phyloP scores from a whole-genome alignment of 1,140 invertebrate genomes.

The Scaptomyza graminum region DNA sequence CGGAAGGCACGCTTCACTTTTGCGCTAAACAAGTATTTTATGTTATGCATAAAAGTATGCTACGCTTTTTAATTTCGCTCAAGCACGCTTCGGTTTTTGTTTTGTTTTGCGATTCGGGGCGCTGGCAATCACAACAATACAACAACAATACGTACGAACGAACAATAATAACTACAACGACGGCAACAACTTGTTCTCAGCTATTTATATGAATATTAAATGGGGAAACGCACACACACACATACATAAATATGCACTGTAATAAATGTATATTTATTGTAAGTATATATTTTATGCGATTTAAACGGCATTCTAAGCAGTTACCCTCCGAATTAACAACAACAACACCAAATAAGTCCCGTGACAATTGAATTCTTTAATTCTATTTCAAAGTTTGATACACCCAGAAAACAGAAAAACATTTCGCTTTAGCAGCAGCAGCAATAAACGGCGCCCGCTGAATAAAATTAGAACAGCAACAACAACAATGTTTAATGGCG shows the following conservation, averaged over 20 bases:
- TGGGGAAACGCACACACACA: neutral
- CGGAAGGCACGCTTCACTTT: conserved; percentile 42
- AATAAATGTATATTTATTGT: too few relatives aligned
- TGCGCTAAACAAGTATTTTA: conserved; percentile 27
- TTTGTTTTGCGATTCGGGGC: conserved; percentile 27
- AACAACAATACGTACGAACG: too few relatives aligned
- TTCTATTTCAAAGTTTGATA: conserved; percentile 16
- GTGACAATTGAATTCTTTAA: conserved; percentile 36
- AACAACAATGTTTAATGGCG: conserved; percentile 34
- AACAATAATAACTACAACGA: conserved; percentile 21
- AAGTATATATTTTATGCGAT: neutral
- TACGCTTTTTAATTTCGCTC: conserved; percentile 3
- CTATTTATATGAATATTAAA: conserved; percentile 5
- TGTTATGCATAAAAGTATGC: conserved; percentile 16
- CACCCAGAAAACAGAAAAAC: neutral
- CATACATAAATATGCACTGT: neutral
- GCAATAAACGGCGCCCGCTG: conserved; percentile 1
- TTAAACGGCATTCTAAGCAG: conserved; percentile 21
- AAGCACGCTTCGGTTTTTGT: conserved; percentile 21
- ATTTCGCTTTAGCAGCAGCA: neutral
- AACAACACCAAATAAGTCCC: conserved; percentile 5
- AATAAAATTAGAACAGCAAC: conserved; percentile 50
- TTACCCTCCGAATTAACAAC: conserved; percentile 19
- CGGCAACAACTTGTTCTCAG: conserved; percentile 55
- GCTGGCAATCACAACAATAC: conserved; percentile 23